A percentile compares a stretch with the other conserved stretches of the same genome.
These are phyloP conservation scores for Drosophila algonquin DNA, from an alignment of 2,888 invertebrate species.

Conservation along the genomic window DNA sequence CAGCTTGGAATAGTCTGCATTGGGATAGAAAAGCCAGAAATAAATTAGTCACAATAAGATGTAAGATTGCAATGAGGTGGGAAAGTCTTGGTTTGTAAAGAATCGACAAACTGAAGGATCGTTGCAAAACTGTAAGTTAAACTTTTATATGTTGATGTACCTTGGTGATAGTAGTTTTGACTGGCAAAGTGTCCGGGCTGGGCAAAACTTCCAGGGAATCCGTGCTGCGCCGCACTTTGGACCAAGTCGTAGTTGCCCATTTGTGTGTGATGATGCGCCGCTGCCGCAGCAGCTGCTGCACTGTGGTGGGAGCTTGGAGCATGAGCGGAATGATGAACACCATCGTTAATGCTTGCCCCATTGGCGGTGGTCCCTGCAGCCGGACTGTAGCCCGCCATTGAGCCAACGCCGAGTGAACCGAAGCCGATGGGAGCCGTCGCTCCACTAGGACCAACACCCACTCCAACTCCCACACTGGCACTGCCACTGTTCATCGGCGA, in stretches of 20 bases:
- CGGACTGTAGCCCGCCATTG: constrained; percentile 83
- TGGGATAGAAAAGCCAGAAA: background rate
- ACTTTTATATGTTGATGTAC: constrained; percentile 52
- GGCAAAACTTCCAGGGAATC: constrained; percentile 81
- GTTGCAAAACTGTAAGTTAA: background rate
- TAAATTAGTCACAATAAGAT: background rate
- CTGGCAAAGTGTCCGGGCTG: constrained; percentile 83
- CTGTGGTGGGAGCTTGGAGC: constrained; percentile 75
- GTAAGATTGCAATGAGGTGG: background rate
- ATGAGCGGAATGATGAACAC: constrained; percentile 76
- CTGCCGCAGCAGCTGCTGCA: constrained; percentile 78
- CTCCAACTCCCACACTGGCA: constrained; percentile 43
- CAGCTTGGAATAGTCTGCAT: constrained; percentile 86
- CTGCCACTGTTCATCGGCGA: constrained; percentile 74
- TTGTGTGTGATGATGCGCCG: constrained; percentile 82
- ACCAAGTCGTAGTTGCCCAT: constrained; percentile 82
- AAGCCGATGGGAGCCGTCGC: constrained; percentile 78
- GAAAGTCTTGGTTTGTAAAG: background rate
- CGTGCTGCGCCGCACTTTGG: constrained; percentile 82
- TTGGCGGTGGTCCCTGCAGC: constrained; percentile 80
- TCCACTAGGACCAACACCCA: constrained; percentile 50
- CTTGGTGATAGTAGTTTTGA: constrained; percentile 84
- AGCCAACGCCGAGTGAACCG: constrained; percentile 80
- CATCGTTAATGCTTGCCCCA: constrained; percentile 74
- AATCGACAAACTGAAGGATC: too few relatives aligned